Evolutionary conservation across 1,140 invertebrate species (phyloP), one percentile per base, ranked within the genome.

Genomic region (Drosophila willistoni): DNA sequence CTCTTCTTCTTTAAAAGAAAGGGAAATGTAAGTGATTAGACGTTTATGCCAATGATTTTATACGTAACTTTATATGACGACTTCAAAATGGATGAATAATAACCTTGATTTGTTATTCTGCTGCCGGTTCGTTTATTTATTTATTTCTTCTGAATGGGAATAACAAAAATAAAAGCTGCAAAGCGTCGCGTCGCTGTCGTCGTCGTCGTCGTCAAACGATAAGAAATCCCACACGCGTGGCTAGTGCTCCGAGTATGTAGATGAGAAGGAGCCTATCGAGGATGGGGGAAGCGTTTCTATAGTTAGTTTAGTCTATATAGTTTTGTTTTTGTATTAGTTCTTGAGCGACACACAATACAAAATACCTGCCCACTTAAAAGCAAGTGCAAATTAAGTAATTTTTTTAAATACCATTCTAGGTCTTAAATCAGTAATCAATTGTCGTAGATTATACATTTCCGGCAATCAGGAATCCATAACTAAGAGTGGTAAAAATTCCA

Each of bases 31-130:
- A 42, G 55, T 66, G 65, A 63, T 64, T 79, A 81, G 57, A n/a
- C n/a, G n/a, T n/a, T n/a, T n/a, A n/a, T n/a, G 41, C 47, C 25
- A 19, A n/a, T 22, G 17, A 17, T 56, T 22, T 65, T 56, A 66
- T 33, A 63, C 63, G 64, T 36, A 64, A 19, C 34, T 7, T 17
- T 64, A 61, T 77, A 47, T 44, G 44, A 1, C n/a, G 17, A 12
- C 44, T 51, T 17, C 7, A 2, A 13, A 47, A 22, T 51, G 4
- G 44, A 12, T 51, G 22, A 57, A 56, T 19, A 73, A 63, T 71
- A 85, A 77, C 70, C 73, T 84, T 80, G 54, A 67, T 71, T 60
- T 70, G 54, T 64, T 77, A 70, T 74, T 70, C 54, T 68, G n/a
- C 25, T 68, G 34, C 13, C 5, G 10, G 19, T 72, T 62, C 62